These are phyloP conservation scores for Holothuria glaberrima DNA, from an alignment of 35 echinoderm and acorn worm genomes.

Conservation along the genomic window DNA sequence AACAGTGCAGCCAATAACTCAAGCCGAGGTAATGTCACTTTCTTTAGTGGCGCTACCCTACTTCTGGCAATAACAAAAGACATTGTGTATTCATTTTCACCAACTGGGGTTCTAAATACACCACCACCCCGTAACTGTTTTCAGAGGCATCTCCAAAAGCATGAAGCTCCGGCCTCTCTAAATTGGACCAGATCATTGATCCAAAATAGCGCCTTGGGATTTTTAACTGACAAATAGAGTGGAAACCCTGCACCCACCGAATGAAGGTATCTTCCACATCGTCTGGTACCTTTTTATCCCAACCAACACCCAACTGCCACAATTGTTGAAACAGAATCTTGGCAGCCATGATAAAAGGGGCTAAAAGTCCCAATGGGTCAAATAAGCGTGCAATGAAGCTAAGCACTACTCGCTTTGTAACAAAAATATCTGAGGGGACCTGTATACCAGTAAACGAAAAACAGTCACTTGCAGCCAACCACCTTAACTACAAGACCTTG, in stretches of 20 bases:
- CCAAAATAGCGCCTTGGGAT: slow-evolving; percentile 45
- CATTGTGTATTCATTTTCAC: background rate
- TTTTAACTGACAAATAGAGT: background rate
- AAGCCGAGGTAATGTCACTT: slow-evolving; percentile 21
- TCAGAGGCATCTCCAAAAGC: slow-evolving; percentile 54
- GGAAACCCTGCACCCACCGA: slow-evolving; percentile 36
- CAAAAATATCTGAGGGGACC: background rate
- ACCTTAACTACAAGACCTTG: background rate
- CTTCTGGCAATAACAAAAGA: background rate
- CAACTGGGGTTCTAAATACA: slow-evolving; percentile 4
- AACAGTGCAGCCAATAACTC: slow-evolving; percentile 34
- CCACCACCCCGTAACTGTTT: slow-evolving; percentile 31
- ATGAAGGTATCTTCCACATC: slow-evolving; percentile 1
- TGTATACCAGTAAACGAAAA: background rate
- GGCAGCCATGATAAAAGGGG: background rate
- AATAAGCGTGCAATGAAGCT: slow-evolving; percentile 14
- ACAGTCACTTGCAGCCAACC: background rate
- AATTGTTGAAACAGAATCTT: background rate
- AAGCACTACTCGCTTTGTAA: slow-evolving; percentile 10
- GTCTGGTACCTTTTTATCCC: slow-evolving; percentile 37
- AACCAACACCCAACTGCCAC: background rate
- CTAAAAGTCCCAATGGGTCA: background rate
- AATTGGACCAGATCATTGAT: background rate
- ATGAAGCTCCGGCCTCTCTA: background rate
- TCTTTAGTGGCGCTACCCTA: slow-evolving; percentile 32